phyloP scores from a whole-genome alignment of 2,113 vertebrate genomes.

The Anthoscopus minutus region DNA sequence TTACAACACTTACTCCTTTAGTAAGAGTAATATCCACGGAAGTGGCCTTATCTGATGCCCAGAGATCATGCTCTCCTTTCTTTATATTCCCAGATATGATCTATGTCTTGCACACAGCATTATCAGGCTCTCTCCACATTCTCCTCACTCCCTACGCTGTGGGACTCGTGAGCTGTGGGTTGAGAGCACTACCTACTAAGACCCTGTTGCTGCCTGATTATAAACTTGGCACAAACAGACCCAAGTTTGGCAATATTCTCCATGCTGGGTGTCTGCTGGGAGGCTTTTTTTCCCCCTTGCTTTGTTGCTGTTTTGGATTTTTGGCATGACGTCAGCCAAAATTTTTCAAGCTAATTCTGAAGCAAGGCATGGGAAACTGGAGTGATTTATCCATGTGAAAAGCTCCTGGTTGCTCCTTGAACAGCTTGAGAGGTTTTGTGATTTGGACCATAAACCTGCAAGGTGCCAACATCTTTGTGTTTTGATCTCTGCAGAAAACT shows the following conservation, averaged over 20 bases:
- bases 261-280: not conserved
- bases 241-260: conserved; percentile 1
- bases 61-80: not conserved
- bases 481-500: not conserved
- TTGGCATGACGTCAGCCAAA: conserved; percentile 10
- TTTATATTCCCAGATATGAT: not conserved
- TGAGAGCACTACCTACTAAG: not conserved
- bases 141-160: fast-evolving
- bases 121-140: not conserved
- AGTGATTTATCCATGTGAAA: not conserved
- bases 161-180: not conserved
- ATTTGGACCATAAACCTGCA: not conserved
- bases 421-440: not conserved
- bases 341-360: conserved; percentile 25
- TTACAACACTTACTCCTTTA: not conserved
- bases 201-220: not conserved
- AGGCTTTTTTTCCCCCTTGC: not conserved
- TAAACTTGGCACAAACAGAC: conserved; percentile 26
- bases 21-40: not conserved
- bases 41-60: not conserved
- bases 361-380: not conserved
- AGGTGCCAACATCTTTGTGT: not conserved
- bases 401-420: not conserved
- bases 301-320: conserved; percentile 37
- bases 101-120: not conserved